These are phyloP conservation scores for Ailurus styani DNA, from an alignment of 2,113 vertebrate genomes.

Conservation along the genomic window DNA sequence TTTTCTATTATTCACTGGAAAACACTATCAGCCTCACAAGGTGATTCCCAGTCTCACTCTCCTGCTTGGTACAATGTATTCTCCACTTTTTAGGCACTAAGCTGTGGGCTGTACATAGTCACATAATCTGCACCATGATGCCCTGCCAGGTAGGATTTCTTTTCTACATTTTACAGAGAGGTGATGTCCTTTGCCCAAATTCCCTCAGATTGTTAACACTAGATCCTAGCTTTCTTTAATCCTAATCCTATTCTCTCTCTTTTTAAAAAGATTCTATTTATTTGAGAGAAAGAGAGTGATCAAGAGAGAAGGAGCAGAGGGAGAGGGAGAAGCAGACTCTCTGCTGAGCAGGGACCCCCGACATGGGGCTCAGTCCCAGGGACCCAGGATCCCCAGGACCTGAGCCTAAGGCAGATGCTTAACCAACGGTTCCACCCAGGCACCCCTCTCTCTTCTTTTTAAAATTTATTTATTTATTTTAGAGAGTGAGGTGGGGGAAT, in stretches of 20 bases:
- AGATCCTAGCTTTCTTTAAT: background rate
- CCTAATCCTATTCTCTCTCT: background rate
- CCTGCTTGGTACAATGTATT: background rate
- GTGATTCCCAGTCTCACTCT: background rate
- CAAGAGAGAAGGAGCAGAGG: too few relatives aligned
- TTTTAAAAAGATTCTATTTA: too few relatives aligned
- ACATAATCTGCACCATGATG: background rate
- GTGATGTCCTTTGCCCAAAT: background rate
- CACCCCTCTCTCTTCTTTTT: background rate
- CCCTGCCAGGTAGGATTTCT: background rate
- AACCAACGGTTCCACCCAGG: too few relatives aligned
- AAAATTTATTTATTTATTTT: background rate
- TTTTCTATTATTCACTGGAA: background rate
- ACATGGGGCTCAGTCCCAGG: too few relatives aligned
- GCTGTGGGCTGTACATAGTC: background rate
- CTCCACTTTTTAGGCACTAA: background rate
- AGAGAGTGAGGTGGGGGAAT: background rate
- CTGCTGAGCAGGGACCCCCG: too few relatives aligned
- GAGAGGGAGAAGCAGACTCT: too few relatives aligned
- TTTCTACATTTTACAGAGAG: background rate
- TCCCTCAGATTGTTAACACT: background rate
- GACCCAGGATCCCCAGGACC: too few relatives aligned
- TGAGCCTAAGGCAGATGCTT: too few relatives aligned
- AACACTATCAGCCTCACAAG: background rate
- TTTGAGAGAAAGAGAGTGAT: too few relatives aligned